Evolutionary conservation across 2,888 invertebrate species (phyloP).

Genomic region (Buathra laborator): DNA sequence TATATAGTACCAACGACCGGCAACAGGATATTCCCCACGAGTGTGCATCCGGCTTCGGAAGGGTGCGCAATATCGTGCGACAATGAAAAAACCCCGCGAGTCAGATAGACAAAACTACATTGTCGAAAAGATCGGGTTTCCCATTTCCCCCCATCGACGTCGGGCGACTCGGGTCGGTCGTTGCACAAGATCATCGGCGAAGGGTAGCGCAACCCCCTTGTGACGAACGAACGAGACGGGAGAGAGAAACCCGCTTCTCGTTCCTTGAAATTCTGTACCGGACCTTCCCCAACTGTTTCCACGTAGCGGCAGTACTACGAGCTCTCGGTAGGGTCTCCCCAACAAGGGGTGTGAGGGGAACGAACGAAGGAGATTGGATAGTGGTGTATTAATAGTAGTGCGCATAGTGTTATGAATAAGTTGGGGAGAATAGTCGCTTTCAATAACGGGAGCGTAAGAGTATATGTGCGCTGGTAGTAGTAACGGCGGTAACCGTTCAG

Average conservation of each 20-base stretch:
- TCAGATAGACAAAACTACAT: slow-evolving; percentile 7
- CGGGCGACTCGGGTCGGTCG: slow-evolving; percentile 19
- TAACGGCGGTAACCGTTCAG: slow-evolving; percentile 2
- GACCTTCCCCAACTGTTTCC: slow-evolving; percentile 76
- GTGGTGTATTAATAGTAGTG: not conserved
- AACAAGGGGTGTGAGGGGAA: not conserved
- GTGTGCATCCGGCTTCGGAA: not conserved
- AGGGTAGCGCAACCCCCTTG: slow-evolving; percentile 46
- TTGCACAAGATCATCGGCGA: slow-evolving; percentile 16
- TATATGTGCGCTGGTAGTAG: not conserved
- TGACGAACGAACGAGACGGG: slow-evolving; percentile 38
- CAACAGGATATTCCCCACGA: not conserved
- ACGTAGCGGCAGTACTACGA: slow-evolving; percentile 65
- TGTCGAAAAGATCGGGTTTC: slow-evolving; percentile 53
- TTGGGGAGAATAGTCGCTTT: not conserved
- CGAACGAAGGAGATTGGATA: slow-evolving; percentile 19
- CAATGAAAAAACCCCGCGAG: slow-evolving; percentile 3
- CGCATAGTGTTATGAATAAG: slow-evolving; percentile 6
- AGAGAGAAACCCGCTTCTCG: slow-evolving; percentile 41
- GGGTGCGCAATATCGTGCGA: not conserved
- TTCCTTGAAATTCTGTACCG: slow-evolving; percentile 70
- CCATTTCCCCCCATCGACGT: slow-evolving; percentile 17
- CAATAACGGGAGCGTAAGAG: not conserved
- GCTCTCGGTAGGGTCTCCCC: slow-evolving; percentile 34
- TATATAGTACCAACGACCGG: not conserved